A percentile compares a stretch with the other conserved stretches of the same genome.
Evolutionary conservation across 2,797 vertebrate genomes (phyloP).

Genomic region (Labroides dimidiatus): DNA sequence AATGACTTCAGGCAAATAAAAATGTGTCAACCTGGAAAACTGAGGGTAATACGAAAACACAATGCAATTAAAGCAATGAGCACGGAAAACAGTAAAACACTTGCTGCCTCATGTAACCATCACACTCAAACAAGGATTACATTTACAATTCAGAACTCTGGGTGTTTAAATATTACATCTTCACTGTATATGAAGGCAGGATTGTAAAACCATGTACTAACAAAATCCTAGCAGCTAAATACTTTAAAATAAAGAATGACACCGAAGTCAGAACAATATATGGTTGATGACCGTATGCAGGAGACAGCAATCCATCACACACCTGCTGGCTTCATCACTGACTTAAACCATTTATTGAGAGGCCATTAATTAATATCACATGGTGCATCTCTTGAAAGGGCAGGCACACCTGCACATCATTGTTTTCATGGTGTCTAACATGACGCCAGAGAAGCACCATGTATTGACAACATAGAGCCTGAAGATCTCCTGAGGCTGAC

Average conservation of each 20-base stretch:
- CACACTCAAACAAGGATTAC: too few relatives aligned
- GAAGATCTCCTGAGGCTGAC: background rate
- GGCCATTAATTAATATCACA: constrained; percentile 30
- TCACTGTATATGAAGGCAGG: too few relatives aligned
- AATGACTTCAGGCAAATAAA: background rate
- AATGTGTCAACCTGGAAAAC: constrained; percentile 1
- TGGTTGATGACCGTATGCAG: background rate
- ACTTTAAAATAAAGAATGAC: too few relatives aligned
- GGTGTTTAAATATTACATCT: too few relatives aligned
- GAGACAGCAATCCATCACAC: background rate
- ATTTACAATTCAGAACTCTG: too few relatives aligned
- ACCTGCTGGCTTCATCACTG: constrained; percentile 18
- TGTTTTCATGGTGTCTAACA: constrained; percentile 4
- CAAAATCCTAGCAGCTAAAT: too few relatives aligned
- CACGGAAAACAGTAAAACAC: background rate
- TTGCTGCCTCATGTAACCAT: too few relatives aligned
- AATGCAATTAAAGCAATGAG: background rate
- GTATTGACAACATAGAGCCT: constrained; percentile 15
- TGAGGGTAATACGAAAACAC: background rate
- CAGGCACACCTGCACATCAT: constrained; percentile 21
- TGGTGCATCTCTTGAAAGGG: constrained; percentile 1
- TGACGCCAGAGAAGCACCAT: constrained; percentile 24
- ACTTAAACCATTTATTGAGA: background rate
- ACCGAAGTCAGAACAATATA: background rate
- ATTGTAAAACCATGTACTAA: too few relatives aligned